Percentiles rank a stretch among this genome's conserved stretches.
phyloP scores from a whole-genome alignment of 2,888 invertebrate species.

The Andrena camellia region DNA sequence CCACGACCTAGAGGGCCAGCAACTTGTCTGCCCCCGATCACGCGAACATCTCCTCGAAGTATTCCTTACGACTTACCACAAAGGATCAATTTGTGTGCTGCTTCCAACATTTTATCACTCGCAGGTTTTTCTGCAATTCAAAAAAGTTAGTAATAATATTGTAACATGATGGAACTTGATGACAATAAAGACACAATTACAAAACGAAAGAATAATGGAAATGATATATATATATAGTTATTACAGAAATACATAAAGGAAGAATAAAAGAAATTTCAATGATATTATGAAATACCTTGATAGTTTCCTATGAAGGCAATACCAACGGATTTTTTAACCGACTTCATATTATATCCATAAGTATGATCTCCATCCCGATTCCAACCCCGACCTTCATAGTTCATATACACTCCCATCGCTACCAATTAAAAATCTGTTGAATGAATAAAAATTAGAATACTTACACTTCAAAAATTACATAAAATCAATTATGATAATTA shows the following conservation, averaged over 20 bases:
- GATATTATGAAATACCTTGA: constrained; percentile 64
- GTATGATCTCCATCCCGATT: constrained; percentile 88
- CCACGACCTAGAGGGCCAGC: constrained; percentile 87
- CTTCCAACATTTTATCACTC: constrained; percentile 70
- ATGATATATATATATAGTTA: background rate
- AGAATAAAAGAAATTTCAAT: background rate
- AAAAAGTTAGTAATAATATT: background rate
- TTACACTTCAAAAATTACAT: background rate
- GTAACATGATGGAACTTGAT: constrained; percentile 41
- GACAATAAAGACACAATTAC: background rate
- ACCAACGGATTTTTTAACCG: constrained; percentile 87
- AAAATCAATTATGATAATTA: background rate
- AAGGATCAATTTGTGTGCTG: constrained; percentile 75
- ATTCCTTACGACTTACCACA: constrained; percentile 74
- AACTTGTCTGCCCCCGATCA: constrained; percentile 84
- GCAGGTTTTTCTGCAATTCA: constrained; percentile 63
- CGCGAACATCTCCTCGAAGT: constrained; percentile 74
- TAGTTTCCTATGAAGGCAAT: constrained; percentile 87
- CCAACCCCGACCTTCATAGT: constrained; percentile 90
- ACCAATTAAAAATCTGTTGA: constrained; percentile 87
- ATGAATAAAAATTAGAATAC: constrained; percentile 29
- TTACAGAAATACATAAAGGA: background rate
- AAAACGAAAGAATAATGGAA: background rate
- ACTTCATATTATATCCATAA: constrained; percentile 87
- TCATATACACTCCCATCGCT: constrained; percentile 89